Evolutionary conservation across 2,888 invertebrate species (phyloP).

Genomic region (Macrosoma leucophasiata): DNA sequence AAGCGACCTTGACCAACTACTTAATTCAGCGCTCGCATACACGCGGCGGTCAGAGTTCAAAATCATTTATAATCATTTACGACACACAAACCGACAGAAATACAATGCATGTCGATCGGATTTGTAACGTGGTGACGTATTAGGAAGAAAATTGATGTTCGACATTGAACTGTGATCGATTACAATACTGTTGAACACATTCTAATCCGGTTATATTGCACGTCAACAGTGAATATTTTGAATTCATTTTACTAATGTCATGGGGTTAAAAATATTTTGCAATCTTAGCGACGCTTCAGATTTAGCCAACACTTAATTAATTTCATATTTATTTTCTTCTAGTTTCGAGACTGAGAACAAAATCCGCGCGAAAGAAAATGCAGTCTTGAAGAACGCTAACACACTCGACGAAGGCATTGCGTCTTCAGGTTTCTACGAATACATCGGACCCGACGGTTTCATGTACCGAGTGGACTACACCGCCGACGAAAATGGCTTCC

Average conservation of each 20-base stretch:
- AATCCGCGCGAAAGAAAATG: slow-evolving; percentile 70
- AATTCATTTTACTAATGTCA: no score
- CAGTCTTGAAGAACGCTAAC: slow-evolving; percentile 66
- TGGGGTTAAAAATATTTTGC: no score
- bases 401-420: slow-evolving; percentile 68
- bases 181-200: slow-evolving; percentile 3
- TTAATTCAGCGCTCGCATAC: slow-evolving; percentile 27
- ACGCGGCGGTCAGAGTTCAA: slow-evolving; percentile 49
- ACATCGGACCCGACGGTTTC: slow-evolving; percentile 71
- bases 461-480: slow-evolving; percentile 72
- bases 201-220: no score
- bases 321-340: slow-evolving; percentile 1
- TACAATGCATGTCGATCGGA: slow-evolving; percentile 15
- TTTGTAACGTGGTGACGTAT: no score
- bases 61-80: slow-evolving; percentile 48
- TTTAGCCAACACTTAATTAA: not conserved
- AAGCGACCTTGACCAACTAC: slow-evolving; percentile 46
- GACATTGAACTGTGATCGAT: no score
- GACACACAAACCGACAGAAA: slow-evolving; percentile 36
- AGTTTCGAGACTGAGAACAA: slow-evolving; percentile 75
- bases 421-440: slow-evolving; percentile 69
- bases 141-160: no score
- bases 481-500: slow-evolving; percentile 70
- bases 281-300: no score
- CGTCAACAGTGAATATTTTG: no score